phyloP scores from a whole-genome alignment of 2,113 vertebrate genomes.

The Promerops cafer region DNA sequence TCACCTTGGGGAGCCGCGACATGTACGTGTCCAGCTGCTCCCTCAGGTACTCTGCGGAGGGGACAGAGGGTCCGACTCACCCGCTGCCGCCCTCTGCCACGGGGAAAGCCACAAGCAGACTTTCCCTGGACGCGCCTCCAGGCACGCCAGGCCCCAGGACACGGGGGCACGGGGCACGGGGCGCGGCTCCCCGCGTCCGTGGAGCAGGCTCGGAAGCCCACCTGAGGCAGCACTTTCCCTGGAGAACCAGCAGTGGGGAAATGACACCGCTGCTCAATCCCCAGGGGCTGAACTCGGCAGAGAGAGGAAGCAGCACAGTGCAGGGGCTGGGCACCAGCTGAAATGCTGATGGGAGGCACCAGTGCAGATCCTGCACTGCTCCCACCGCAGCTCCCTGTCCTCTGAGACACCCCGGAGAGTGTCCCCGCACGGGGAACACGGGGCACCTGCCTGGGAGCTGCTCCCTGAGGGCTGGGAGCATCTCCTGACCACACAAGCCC shows the following conservation, averaged over 20 bases:
- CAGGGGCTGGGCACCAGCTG: accelerated
- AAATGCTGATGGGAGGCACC: accelerated
- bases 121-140: background rate
- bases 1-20: slow-evolving; percentile 86
- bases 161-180: too few relatives aligned
- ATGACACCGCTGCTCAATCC: background rate
- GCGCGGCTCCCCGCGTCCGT: accelerated
- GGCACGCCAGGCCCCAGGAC: background rate
- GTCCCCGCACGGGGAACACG: accelerated
- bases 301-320: background rate
- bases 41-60: slow-evolving; percentile 82
- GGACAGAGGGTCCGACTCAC: background rate
- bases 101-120: accelerated
- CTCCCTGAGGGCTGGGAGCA: background rate
- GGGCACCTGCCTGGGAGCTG: background rate
- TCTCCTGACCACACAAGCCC: accelerated
- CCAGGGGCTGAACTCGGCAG: background rate
- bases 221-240: background rate
- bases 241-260: background rate
- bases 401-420: accelerated
- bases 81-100: too few relatives aligned
- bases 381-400: background rate
- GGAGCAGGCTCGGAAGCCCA: background rate
- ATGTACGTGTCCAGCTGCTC: slow-evolving; percentile 86
- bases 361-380: accelerated